Percentiles rank a stretch among this genome's conserved stretches.
phyloP scores from a whole-genome alignment of 2,797 vertebrate genomes.

The Diplodus sargus region DNA sequence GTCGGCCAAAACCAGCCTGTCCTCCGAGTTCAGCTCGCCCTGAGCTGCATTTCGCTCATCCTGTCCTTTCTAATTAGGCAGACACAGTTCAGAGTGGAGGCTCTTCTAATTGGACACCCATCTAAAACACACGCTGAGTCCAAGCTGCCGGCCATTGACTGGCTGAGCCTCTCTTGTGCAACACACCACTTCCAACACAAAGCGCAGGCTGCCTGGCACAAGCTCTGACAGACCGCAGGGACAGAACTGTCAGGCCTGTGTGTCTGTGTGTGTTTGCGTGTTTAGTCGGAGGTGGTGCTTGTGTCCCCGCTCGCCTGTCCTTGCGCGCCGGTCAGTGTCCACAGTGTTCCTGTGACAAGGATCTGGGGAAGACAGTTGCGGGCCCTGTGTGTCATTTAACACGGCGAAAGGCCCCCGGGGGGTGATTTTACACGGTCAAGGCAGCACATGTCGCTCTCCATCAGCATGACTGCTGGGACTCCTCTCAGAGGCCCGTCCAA shows the following conservation, averaged over 20 bases:
- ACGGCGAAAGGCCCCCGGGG: conserved; percentile 65
- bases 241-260: conserved; percentile 65
- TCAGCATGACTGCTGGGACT: conserved; percentile 55
- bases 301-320: conserved; percentile 64
- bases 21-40: conserved; percentile 53
- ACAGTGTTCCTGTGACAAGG: conserved; percentile 78
- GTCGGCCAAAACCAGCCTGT: conserved; percentile 33
- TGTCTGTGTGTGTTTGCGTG: conserved; percentile 61
- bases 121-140: conserved; percentile 75
- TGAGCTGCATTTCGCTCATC: conserved; percentile 57
- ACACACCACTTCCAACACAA: conserved; percentile 66
- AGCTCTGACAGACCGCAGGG: conserved; percentile 70
- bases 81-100: conserved; percentile 73
- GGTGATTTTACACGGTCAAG: conserved; percentile 67
- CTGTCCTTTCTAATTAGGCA: conserved; percentile 77
- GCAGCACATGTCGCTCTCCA: conserved; percentile 72
- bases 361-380: conserved; percentile 72
- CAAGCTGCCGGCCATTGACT: conserved; percentile 75
- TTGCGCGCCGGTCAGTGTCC: conserved; percentile 68
- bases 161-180: conserved; percentile 62
- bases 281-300: conserved; percentile 67
- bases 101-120: conserved; percentile 80
- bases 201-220: conserved; percentile 71
- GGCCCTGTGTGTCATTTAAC: conserved; percentile 74
- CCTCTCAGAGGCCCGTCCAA: conserved; percentile 40